Base-by-base conservation (phyloP, 2,888 invertebrate genomes). In the Spisula solida region DNA sequence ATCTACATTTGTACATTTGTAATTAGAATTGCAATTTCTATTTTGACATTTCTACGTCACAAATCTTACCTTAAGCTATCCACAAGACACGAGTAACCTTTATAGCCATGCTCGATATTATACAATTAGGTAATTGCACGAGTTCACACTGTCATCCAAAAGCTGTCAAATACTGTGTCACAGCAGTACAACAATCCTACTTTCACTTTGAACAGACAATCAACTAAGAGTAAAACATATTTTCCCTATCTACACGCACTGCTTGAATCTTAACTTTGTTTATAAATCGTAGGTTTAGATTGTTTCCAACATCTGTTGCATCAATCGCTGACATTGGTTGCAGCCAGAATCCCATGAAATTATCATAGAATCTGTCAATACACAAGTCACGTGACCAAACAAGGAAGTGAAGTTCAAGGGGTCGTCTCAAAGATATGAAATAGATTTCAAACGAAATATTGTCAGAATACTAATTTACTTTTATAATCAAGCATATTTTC, bases 321-420 rank as follows among this genome's bases (percentile, higher is more conserved):
- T 41, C 75, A 86, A 79, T 41, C 51, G 70, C 66, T 87, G 81
- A 88, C 87, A 86, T 86, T 92, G 66, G 88, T 48, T 86, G 80
- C 89, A 84, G 56, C 81, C 90, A 92, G 90, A 78, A 51, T 90
- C 92, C 55, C 88, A 41, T 82, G 82, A 87, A 88, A 92, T 92
- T 92, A 92, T 75, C 92, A 92, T 92, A 92, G 91, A 92, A 92
- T 92, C 83, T 91, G 92, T 92, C 92, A 92, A 92, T 92, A 92
- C 34, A 83, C 41, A 66, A 66, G 47, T 92, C 92, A 92, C 91
- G 90, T 92, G 92, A 91, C 66, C 85, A 88, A 87, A 89, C 85
- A 80, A 75, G 90, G 90, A 90, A 90, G 86, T 88, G 88, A 56
- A 55, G 55, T 48, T 48, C n/a, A 51, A 29, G 82, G 82, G 83